Evolutionary conservation across 2,888 invertebrate species (phyloP), one percentile per base, ranked within the genome.

Genomic region (Chrysomela aeneicollis): DNA sequence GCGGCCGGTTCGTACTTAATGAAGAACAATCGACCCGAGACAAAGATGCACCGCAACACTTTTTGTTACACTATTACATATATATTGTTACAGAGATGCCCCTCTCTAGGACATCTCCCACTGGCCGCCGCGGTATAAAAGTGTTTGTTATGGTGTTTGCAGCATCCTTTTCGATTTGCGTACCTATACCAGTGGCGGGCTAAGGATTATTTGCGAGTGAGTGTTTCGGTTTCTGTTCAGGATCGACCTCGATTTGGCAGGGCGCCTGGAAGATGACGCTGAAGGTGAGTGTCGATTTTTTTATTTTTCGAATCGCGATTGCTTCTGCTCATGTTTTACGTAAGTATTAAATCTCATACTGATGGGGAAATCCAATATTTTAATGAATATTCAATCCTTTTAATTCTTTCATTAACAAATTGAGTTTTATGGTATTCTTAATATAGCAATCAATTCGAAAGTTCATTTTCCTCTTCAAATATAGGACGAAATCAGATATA

Each of bases 51-150:
- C 19, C 51, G 21, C 51, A 59, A 59, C 59, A 52, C 52, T 64
- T 59, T n/a, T 46, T 78, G 78, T 77, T 78, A 78, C 76, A 78
- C 72, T 79, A 78, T 77, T 78, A 77, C 76, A 77, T 70, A 77
- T 77, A 46, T 66, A 76, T 70, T 73, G 71, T 71, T 72, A 69
- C 72, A 75, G 75, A 75, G 76, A 74, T 74, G 75, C 72, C 72
- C 77, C 77, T 77, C 78, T 77, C 74, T 74, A 68, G 68, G 69
- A 71, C 74, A 74, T 77, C 78, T 78, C 80, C 79, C 78, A 79
- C 79, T 77, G 73, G 71, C 66, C 67, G 72, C 68, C 69, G 73
- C 71, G 71, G 77, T 80, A 80, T 80, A 80, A 79, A 80, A 79
- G 78, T 75, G 74, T 76, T 74, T 77, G 77, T 74, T 78, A 74